Evolutionary conservation across 2,888 invertebrate species (phyloP).

Genomic region (Erebia ligea): DNA sequence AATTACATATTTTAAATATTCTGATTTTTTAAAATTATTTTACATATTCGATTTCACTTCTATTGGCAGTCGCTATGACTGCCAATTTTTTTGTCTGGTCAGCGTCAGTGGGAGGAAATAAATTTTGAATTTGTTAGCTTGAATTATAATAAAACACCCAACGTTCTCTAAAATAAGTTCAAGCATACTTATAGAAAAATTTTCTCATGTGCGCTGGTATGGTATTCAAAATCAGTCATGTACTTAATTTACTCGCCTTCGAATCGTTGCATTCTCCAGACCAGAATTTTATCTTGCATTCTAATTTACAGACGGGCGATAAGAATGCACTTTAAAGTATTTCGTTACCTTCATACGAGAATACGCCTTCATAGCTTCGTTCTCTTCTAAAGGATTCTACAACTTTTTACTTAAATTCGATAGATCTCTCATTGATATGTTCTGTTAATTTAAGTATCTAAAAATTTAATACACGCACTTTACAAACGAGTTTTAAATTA

Average conservation of each 20-base stretch:
- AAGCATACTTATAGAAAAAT: conserved; percentile 1
- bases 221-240: conserved; percentile 2
- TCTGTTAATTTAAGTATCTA: not conserved
- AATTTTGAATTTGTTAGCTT: not conserved
- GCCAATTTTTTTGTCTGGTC: too few species aligned
- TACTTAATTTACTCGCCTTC: not conserved
- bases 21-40: too few species aligned
- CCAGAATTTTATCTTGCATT: conserved; percentile 16
- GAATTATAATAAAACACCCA: not conserved
- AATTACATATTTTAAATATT: too few species aligned
- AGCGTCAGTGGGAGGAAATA: not conserved
- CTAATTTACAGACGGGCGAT: not conserved
- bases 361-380: too few species aligned
- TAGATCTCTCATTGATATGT: not conserved
- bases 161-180: not conserved
- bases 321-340: conserved; percentile 11
- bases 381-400: not conserved
- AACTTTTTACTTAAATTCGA: not conserved
- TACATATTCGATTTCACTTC: too few species aligned
- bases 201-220: not conserved
- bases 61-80: too few species aligned
- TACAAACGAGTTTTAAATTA: too few species aligned
- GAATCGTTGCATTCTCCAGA: not conserved
- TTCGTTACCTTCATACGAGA: conserved; percentile 1
- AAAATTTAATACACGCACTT: too few species aligned